Percentiles rank a stretch among this genome's conserved stretches.
These are phyloP conservation scores for Drusus annulatus DNA, from an alignment of 1,140 invertebrate species.

Conservation along the genomic window DNA sequence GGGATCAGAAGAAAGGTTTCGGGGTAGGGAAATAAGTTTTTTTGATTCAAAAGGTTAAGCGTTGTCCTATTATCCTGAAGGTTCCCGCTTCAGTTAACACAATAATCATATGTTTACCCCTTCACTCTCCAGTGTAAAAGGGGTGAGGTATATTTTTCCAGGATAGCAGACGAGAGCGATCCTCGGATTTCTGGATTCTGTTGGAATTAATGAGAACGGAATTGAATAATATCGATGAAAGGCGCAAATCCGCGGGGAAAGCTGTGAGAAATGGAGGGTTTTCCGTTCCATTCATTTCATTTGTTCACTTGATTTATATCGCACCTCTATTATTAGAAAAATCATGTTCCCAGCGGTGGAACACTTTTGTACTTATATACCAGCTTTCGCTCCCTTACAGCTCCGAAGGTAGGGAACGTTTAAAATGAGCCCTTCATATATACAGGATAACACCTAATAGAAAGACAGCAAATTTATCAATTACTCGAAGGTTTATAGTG, in stretches of 20 bases:
- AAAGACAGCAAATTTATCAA: too few species aligned
- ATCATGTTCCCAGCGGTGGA: constrained; percentile 27
- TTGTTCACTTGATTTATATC: constrained; percentile 38
- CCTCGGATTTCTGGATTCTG: neutral
- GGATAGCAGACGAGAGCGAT: neutral
- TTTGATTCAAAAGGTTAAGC: too few species aligned
- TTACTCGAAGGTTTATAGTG: too few species aligned
- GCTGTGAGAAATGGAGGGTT: constrained; percentile 28
- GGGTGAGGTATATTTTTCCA: neutral
- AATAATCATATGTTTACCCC: too few species aligned
- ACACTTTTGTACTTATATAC: neutral
- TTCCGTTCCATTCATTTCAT: neutral
- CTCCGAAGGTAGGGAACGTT: too few species aligned
- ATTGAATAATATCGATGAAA: constrained; percentile 44
- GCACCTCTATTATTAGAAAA: constrained; percentile 37
- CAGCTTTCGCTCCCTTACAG: neutral
- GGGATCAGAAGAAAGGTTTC: too few species aligned
- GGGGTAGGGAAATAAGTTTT: too few species aligned
- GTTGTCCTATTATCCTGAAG: too few species aligned
- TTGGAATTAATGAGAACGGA: constrained; percentile 35
- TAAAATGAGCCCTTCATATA: too few species aligned
- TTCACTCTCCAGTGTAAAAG: neutral
- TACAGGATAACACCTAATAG: too few species aligned
- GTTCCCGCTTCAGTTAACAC: too few species aligned
- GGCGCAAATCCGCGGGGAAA: constrained; percentile 16